These are phyloP conservation scores for Palloptera scutellata DNA, from an alignment of 2,888 invertebrate species.

Conservation along the genomic window DNA sequence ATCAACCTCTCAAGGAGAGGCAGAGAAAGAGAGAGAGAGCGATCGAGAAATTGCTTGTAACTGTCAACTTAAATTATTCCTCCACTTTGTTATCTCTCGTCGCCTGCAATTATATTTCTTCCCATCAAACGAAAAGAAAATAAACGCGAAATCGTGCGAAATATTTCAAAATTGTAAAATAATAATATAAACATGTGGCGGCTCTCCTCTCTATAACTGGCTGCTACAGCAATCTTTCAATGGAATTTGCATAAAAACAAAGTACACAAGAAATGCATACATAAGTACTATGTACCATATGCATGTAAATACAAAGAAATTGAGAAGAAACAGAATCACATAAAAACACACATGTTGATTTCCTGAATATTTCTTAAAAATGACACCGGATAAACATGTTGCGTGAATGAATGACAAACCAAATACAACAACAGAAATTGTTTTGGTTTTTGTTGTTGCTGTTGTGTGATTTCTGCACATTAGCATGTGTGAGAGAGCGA, in stretches of 20 bases:
- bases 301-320: slow-evolving; percentile 12
- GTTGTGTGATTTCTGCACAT: neutral
- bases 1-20: too few species aligned
- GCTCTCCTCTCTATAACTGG: neutral
- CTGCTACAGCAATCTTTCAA: neutral
- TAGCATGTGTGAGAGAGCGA: neutral
- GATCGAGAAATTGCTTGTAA: too few species aligned
- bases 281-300: neutral
- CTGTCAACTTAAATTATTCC: too few species aligned
- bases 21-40: too few species aligned
- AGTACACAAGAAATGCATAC: neutral
- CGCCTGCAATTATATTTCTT: too few species aligned
- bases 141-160: too few species aligned
- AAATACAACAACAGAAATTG: neutral
- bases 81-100: too few species aligned
- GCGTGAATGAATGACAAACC: slow-evolving; percentile 16
- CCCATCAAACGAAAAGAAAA: too few species aligned
- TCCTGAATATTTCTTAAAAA: slow-evolving; percentile 22
- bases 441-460: neutral
- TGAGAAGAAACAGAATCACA: neutral
- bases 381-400: slow-evolving; percentile 34
- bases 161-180: too few species aligned
- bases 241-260: slow-evolving; percentile 18
- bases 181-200: too few species aligned
- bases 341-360: neutral